A percentile compares a stretch with the other conserved stretches of the same genome.
phyloP scores from a whole-genome alignment of 1,140 invertebrate genomes.

The Aphaenogaster rudis region DNA sequence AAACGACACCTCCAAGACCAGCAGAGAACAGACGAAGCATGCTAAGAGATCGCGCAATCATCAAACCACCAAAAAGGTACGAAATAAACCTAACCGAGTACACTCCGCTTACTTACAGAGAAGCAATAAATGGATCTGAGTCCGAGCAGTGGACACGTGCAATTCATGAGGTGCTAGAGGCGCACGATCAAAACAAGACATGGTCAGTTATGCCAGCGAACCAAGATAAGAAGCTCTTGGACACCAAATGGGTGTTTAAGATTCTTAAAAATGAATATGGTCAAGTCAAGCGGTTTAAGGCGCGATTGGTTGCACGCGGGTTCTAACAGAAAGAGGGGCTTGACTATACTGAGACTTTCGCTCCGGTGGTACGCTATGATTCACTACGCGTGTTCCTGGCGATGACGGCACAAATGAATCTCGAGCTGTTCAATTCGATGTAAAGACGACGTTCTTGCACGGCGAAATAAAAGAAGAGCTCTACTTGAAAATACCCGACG shows the following conservation, averaged over 20 bases:
- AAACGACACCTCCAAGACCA: neutral
- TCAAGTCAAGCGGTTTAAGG: constrained; percentile 45
- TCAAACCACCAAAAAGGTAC: constrained; percentile 29
- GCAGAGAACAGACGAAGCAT: neutral
- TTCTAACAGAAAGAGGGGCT: neutral
- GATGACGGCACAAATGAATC: constrained; percentile 14
- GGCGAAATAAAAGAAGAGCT: constrained; percentile 45
- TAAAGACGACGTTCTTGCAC: constrained; percentile 82
- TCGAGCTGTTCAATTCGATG: constrained; percentile 74
- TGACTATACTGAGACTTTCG: constrained; percentile 25
- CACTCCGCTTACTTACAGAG: constrained; percentile 54
- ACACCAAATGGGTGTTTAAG: constrained; percentile 85
- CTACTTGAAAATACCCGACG: constrained; percentile 5
- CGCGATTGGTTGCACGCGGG: neutral
- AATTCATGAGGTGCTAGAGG: constrained; percentile 71
- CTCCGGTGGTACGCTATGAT: constrained; percentile 1
- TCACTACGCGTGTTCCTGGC: constrained; percentile 1
- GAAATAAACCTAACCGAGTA: constrained; percentile 21
- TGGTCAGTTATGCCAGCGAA: constrained; percentile 74
- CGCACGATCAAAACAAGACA: constrained; percentile 70
- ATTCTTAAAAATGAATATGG: constrained; percentile 51
- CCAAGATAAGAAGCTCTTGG: constrained; percentile 72
- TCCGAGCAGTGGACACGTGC: constrained; percentile 69
- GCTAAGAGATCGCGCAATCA: neutral
- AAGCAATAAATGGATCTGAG: constrained; percentile 68